Base-by-base conservation (phyloP, 1,140 invertebrate genomes). In the Leptopilina boulardi region DNA sequence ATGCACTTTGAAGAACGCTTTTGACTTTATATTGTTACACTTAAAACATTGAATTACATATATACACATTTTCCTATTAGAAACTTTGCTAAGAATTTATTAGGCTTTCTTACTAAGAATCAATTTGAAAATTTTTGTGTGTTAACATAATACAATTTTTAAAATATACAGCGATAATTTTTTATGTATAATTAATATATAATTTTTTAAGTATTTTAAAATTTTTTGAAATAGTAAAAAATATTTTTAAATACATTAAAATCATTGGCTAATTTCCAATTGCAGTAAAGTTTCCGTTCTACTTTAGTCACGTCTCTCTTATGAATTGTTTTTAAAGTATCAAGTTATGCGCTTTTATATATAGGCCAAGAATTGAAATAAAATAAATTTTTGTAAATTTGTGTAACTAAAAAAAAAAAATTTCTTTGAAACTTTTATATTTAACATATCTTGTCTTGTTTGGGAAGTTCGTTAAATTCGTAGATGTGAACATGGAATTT, bases 1-100 rank as follows among this genome's bases (percentile, higher is more conserved):
- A 30, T 23, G 30, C 56, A 23, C 4, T 21, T 21, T 0, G 15
- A 18, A 10, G 13, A 66, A 66, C 8, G 56, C 56, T 26, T 11
- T 66, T 23, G 23, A 66, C 23, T n/a, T 66, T 66, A 66, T 30
- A 66, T 23, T 66, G 23, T 30, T 66, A 30, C 56, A 59, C 54
- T 66, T 23, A 15, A 66, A 66, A 66, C 11, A 26, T 18, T 44
- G 9, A 66, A 66, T 23, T 30, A 10, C 11, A 66, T 15, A 11
- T 66, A 30, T 66, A 66, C n/a, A 11, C 13, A 34, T 66, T 66
- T 66, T 30, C 5, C 9, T 11, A 13, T n/a, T 11, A 30, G 11
- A 66, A 66, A 66, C 26, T 66, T n/a, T 66, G 26, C 21, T 23
- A 66, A 30, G 26, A 59, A 59, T 66, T 30, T 15, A 11, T 3